Base-by-base conservation (phyloP, 2,797 vertebrate genomes). In the Lophura swinhoii region DNA sequence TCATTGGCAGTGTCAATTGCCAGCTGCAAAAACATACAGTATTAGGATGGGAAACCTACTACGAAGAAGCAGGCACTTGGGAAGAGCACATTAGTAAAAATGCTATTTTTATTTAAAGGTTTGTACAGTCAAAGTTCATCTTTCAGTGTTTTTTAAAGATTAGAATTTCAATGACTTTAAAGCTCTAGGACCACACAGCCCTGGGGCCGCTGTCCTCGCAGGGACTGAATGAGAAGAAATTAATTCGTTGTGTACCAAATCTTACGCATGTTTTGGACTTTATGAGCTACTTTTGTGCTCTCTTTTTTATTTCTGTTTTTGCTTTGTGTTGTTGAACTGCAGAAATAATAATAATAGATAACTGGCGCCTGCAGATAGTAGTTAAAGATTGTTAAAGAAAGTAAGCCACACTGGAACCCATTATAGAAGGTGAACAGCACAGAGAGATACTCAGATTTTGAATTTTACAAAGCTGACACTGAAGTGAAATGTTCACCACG, bases 1-100 rank as follows among this genome's bases (percentile, higher is more conserved):
- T 87, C 66, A 41, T 7, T 92, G 91, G 92, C 92, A 96, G 87
- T 96, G 91, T 95, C 93, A 95, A 85, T 89, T 96, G 92, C 95
- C 95, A 96, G 91, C 96, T 97, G 95, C 95, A 95, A 97, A 96
- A 97, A 97, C 81, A 94, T 72, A 49, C 70, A 88, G 90, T 85
- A 93, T 87, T 77, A 79, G 90, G 89, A 93, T 94, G 95, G 87
- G 96, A 95, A 96, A 94, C 72, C 73, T 80, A 83, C 82, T 74
- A 93, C 31, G 80, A 84, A 96, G 84, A 95, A 95, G 87, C 85
- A 96, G 95, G 88, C 96, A 90, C 90, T 88, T 96, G 84, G 82
- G 94, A 95, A 94, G 81, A 68, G 64, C 41, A 86, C 81, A 91
- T 96, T 88, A 91, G 84, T 81, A 77, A 94, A 91, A 93, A 80